Evolutionary conservation across 2,113 vertebrate species (phyloP).

Genomic region (Hippoglossus stenolepis): DNA sequence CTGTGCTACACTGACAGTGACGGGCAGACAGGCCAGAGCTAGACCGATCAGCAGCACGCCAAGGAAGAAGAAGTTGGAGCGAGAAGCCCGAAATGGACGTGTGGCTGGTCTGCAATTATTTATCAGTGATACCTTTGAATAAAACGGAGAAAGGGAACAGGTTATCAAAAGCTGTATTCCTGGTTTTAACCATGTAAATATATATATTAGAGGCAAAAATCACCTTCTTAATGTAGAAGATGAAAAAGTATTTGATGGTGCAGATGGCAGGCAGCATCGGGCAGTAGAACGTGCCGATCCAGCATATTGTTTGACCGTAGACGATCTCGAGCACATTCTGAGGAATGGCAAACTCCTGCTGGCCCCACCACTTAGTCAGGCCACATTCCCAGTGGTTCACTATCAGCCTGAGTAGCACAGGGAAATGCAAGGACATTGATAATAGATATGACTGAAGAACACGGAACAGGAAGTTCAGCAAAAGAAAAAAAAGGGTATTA

Average conservation of each 20-base stretch:
- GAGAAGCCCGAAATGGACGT: conserved; percentile 90
- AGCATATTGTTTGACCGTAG: conserved; percentile 98
- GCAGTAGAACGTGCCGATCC: conserved; percentile 96
- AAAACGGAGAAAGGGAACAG: background rate
- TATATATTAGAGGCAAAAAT: background rate
- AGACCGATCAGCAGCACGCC: conserved; percentile 92
- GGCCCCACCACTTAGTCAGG: conserved; percentile 86
- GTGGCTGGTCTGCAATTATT: conserved; percentile 89
- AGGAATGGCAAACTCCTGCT: conserved; percentile 92
- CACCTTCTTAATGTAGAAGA: conserved; percentile 99
- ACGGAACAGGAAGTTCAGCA: background rate
- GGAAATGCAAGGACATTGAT: background rate
- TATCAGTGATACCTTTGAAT: conserved; percentile 85
- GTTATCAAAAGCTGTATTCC: background rate
- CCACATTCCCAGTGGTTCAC: conserved; percentile 87
- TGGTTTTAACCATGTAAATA: background rate
- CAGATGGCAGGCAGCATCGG: conserved; percentile 94
- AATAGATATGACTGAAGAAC: background rate
- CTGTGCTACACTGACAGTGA: conserved; percentile 88
- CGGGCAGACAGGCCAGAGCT: conserved; percentile 86
- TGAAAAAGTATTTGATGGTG: conserved; percentile 91
- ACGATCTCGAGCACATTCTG: conserved; percentile 94
- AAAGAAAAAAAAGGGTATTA: background rate
- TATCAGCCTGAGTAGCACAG: conserved; percentile 82
- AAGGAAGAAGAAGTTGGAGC: conserved; percentile 95